Conservation (phyloP, 2,888 invertebrate species). For the Graphium colonna region DNA sequence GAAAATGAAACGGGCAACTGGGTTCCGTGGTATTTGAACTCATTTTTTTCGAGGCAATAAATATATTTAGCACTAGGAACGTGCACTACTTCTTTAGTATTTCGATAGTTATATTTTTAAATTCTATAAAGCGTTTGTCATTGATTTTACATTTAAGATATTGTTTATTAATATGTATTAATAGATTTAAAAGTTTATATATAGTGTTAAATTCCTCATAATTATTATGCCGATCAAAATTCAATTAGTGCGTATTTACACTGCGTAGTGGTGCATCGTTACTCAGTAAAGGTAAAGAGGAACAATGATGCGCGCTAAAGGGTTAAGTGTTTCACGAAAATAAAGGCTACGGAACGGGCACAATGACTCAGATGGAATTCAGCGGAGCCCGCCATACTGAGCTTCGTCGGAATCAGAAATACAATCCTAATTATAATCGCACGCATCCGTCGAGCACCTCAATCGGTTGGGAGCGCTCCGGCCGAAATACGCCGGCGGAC, state of each 20-base stretch:
- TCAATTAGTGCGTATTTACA: conserved; percentile 18
- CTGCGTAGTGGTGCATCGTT: conserved; percentile 29
- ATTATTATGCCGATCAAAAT: too few species aligned
- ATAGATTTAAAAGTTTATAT: too few species aligned
- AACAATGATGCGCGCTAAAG: conserved; percentile 70
- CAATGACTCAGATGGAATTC: conserved; percentile 80
- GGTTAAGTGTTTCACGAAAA: conserved; percentile 76
- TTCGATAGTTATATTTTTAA: too few species aligned
- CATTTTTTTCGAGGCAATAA: conserved; percentile 5
- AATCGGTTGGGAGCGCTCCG: conserved; percentile 65
- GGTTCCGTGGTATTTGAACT: conserved; percentile 6
- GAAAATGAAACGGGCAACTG: conserved; percentile 16
- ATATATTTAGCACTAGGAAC: neutral
- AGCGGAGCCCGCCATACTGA: conserved; percentile 71
- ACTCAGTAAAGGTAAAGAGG: conserved; percentile 40
- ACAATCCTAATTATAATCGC: conserved; percentile 80
- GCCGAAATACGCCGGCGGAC: conserved; percentile 30
- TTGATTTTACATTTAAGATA: too few species aligned
- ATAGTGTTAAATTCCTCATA: too few species aligned
- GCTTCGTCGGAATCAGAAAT: conserved; percentile 79
- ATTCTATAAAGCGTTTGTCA: too few species aligned
- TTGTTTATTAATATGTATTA: too few species aligned
- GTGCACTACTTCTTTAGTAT: too few species aligned
- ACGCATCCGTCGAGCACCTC: conserved; percentile 77
- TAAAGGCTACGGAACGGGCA: conserved; percentile 77